Evolutionary conservation across 64 coral and sea anemone genomes (phyloP), one percentile per base, ranked within the genome.

Genomic region (Dendronephthya gigantea): DNA sequence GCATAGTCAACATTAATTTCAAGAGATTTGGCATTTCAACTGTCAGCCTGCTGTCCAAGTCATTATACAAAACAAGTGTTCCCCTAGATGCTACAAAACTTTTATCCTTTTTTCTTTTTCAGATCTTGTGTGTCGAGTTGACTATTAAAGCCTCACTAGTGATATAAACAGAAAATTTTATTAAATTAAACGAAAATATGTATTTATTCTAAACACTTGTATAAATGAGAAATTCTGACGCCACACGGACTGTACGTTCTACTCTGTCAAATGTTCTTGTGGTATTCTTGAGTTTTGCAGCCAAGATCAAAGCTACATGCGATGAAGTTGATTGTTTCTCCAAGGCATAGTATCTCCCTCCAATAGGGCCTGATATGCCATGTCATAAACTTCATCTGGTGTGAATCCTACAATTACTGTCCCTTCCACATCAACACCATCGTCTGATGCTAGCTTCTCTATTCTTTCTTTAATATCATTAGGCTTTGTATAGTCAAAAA

Each of bases 331-430:
- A 9, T 51, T 65, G 16, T 84, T 75, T 69, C 92, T 83, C 94
- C 94, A 96, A 5, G 90, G 88, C 47, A 50, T 83, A 34, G 82
- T 76, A 88, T 96, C 85, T 72, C 91, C 94, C 48, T 96, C 83
- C 36, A 22, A 75, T 33, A 96, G 84, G 55, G 94, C 94, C 19
- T 88, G 88, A 50, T 87, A 87, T 62, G 94, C 94, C 90, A 90
- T 90, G 7, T 40, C 47, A 65, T 92, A 96, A 15, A 91, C 94
- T 83, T 96, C 94, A 84, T 96, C 90, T 83, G 94, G 94, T n/a
- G 94, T 96, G 83, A 92, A 96, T 22, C 94, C 94, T 76, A 96
- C 90, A 10, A 96, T 82, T 35, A 55, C 92, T 83, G 83, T 92
- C 49, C 90, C 94, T 56, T 88, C 81, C 17, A 88, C 49, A 36